Base-by-base conservation (phyloP, 2,113 vertebrate species). In the Otolemur garnettii region DNA sequence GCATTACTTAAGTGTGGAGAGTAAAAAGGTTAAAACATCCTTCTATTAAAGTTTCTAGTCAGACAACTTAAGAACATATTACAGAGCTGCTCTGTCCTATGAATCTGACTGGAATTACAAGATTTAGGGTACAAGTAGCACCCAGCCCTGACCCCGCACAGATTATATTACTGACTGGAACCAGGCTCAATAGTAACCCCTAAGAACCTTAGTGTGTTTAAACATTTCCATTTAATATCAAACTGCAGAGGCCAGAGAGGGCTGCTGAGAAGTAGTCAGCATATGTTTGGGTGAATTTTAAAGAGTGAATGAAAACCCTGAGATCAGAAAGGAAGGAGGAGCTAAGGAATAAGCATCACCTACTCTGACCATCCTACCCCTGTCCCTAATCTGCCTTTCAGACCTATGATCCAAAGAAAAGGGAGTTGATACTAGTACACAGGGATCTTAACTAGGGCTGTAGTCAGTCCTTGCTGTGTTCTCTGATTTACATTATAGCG, bases 221-320 rank as follows among this genome's bases (percentile, higher is more conserved):
- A 80, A 84, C 12, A 18, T 82, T 59, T 78, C 69, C 42, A 33
- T 30, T 72, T 89, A 89, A 13, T 90, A 83, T 71, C 42, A 66
- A 92, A 91, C 60, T 90, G 92, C 5, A 26, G 86, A 93, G 50
- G 90, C 69, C 82, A 77, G 80, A 89, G 50, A 87, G 55, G 62
- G 75, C 84, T 93, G 78, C 80, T 95, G 93, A 90, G 90, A 93
- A 96, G 75, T 74, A 79, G 50, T 84, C 8, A 90, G 90, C 90
- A 59, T 59, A 91, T 35, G 45, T 89, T 79, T 69, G 38, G 1
- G 81, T 69, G 92, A 96, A 69, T 92, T 92, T 53, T 85, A 68
- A 94, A 57, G 45, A 95, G 93, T 42, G 81, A 95, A 85, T 96
- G 96, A 96, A 97, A 98, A 96, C 97, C 97, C 97, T 97, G 97